Conservation (phyloP, 2,113 vertebrate genomes). For the Strigops habroptila region DNA sequence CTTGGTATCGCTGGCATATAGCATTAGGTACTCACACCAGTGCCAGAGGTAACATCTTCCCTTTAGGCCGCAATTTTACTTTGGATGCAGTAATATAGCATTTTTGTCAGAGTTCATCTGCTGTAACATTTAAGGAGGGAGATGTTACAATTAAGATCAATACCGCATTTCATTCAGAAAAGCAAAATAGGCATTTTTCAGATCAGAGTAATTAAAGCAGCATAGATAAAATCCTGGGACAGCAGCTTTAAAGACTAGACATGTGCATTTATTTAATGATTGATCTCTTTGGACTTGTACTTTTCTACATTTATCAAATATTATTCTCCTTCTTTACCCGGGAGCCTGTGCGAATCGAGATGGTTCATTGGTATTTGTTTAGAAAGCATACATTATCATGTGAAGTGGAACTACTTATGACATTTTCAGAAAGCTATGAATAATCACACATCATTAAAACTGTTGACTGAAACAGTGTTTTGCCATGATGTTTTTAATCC, state of each 20-base stretch:
- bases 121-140: neutral
- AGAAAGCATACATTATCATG: slow-evolving; percentile 49
- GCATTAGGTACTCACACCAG: neutral
- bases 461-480: slow-evolving; percentile 47
- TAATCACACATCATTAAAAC: slow-evolving; percentile 58
- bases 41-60: neutral
- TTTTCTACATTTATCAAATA: neutral
- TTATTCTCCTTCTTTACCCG: neutral
- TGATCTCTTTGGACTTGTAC: neutral
- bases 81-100: neutral
- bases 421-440: slow-evolving; percentile 67
- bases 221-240: neutral
- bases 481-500: slow-evolving; percentile 52
- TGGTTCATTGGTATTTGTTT: slow-evolving; percentile 51
- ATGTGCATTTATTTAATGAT: slow-evolving; percentile 12
- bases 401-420: slow-evolving; percentile 62
- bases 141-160: neutral
- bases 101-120: neutral
- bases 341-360: slow-evolving; percentile 12
- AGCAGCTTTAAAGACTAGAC: neutral
- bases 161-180: neutral
- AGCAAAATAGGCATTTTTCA: neutral
- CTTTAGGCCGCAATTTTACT: neutral
- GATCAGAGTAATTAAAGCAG: neutral
- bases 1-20: neutral